Conservation (phyloP, 2,797 vertebrate genomes). For the Synaphobranchus kaupii region DNA sequence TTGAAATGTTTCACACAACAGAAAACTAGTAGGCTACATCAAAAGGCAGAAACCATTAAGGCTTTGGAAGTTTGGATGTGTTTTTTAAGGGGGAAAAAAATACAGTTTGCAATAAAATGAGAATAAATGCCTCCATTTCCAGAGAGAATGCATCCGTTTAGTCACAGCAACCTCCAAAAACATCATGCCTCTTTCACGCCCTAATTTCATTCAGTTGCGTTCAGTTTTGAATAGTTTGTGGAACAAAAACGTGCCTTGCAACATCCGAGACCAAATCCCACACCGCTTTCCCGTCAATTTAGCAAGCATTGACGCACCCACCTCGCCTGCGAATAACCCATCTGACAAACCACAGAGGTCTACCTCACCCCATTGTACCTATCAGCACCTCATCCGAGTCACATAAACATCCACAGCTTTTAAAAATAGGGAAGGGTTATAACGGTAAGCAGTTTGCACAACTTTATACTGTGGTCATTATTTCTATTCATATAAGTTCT, state of each 20-base stretch:
- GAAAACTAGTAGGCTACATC: constrained; percentile 36
- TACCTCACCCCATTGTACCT: neutral
- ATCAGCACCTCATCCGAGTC: neutral
- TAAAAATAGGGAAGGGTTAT: neutral
- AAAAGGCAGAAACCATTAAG: constrained; percentile 42
- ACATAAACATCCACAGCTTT: neutral
- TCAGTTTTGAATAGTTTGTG: neutral
- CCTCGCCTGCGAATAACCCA: neutral
- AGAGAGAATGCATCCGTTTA: neutral
- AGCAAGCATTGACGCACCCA: neutral
- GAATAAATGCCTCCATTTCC: neutral
- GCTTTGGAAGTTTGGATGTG: constrained; percentile 4
- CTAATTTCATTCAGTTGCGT: neutral
- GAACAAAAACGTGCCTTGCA: neutral
- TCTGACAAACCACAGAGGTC: neutral
- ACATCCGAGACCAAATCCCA: neutral
- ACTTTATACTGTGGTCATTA: neutral
- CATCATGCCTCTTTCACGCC: neutral
- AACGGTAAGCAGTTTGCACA: neutral
- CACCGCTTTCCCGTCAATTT: neutral
- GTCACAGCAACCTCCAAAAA: neutral
- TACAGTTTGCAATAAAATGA: neutral
- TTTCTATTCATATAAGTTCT: too few relatives aligned
- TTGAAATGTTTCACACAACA: constrained; percentile 38
- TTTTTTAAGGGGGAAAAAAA: neutral